phyloP scores from a whole-genome alignment of 1,140 invertebrate species.

The Ericerus pela region DNA sequence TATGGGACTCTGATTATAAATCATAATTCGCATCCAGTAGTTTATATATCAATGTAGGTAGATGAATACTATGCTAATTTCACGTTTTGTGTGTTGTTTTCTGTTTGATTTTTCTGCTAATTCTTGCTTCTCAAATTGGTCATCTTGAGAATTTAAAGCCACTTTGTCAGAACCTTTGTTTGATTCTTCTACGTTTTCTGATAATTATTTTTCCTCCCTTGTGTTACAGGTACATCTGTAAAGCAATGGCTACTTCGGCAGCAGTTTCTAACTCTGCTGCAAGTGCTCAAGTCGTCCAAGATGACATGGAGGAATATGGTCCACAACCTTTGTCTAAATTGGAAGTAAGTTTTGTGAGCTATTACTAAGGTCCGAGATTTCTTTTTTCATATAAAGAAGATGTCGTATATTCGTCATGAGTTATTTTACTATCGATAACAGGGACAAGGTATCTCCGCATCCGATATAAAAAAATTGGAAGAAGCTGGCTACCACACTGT shows the following conservation, averaged over 20 bases:
- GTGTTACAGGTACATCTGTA: too few species aligned
- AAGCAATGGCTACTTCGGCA: conserved; percentile 13
- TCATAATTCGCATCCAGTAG: too few species aligned
- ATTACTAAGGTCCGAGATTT: neutral
- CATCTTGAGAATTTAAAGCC: too few species aligned
- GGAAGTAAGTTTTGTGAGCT: conserved; percentile 34
- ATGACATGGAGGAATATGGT: conserved; percentile 43
- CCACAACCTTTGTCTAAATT: conserved; percentile 42
- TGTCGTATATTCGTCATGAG: neutral
- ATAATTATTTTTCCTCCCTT: too few species aligned
- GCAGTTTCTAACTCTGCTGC: conserved; percentile 13
- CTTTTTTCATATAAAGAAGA: neutral
- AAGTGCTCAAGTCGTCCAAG: conserved; percentile 30
- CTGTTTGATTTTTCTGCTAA: too few species aligned
- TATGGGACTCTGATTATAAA: too few species aligned
- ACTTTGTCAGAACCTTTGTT: too few species aligned
- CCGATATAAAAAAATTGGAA: conserved; percentile 85
- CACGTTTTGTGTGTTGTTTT: too few species aligned
- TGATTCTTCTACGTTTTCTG: too few species aligned
- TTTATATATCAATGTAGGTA: too few species aligned
- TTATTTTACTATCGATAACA: conserved; percentile 25
- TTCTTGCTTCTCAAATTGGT: too few species aligned
- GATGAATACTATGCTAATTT: too few species aligned
- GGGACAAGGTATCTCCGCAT: conserved; percentile 72
- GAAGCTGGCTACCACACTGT: conserved; percentile 90